phyloP scores from a whole-genome alignment of 2,888 invertebrate genomes.

The Cyclophora albipunctata region DNA sequence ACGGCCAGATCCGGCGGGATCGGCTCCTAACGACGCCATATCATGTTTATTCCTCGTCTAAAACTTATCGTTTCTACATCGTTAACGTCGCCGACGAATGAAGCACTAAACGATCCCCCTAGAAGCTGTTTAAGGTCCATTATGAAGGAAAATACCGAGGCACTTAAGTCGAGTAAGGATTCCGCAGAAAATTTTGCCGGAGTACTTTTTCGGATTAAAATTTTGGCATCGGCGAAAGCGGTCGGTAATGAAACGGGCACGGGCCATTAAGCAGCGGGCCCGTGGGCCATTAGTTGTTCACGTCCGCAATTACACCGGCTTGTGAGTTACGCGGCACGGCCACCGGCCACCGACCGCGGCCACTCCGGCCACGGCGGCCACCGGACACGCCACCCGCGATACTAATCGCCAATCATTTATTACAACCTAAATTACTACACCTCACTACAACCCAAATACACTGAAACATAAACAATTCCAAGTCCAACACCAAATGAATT shows the following conservation, averaged over 20 bases:
- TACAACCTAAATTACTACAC: no score
- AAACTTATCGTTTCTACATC: conserved; percentile 57
- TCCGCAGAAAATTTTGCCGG: conserved; percentile 21
- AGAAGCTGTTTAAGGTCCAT: conserved; percentile 55
- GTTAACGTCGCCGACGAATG: conserved; percentile 49
- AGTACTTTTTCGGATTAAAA: conserved; percentile 54
- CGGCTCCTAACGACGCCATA: conserved; percentile 34
- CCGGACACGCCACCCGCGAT: no score
- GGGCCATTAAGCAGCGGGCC: conserved; percentile 50
- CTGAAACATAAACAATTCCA: no score
- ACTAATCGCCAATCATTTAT: no score
- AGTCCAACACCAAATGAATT: no score
- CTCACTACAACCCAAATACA: no score
- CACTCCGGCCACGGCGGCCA: neutral
- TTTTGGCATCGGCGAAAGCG: conserved; percentile 47
- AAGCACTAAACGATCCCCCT: conserved; percentile 45
- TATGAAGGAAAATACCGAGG: conserved; percentile 43
- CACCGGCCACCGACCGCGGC: conserved; percentile 10
- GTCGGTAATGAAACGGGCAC: conserved; percentile 54
- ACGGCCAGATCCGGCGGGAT: conserved; percentile 16
- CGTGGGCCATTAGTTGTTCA: conserved; percentile 52
- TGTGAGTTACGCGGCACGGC: conserved; percentile 37
- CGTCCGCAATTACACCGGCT: conserved; percentile 53
- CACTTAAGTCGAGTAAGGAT: conserved; percentile 38
- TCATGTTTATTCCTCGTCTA: conserved; percentile 45